These are phyloP conservation scores for Poeciliopsis infans DNA, from an alignment of 2,797 vertebrate species.

Conservation along the genomic window DNA sequence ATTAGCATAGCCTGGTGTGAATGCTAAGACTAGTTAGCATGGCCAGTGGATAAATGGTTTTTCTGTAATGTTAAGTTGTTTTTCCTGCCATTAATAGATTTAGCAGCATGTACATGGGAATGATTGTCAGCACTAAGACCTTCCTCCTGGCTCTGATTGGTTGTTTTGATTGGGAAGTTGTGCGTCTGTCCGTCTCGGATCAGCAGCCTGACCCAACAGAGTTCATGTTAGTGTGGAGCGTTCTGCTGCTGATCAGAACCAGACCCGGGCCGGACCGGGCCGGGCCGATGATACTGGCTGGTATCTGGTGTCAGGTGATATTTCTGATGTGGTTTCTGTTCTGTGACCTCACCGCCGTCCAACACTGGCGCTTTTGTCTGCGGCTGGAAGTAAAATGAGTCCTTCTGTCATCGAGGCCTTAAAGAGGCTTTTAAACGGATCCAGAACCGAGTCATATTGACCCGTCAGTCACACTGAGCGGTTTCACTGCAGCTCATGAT, in stretches of 20 bases:
- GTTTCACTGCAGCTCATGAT: not conserved
- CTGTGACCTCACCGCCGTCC: slow-evolving; percentile 9
- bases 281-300: not conserved
- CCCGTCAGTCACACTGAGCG: slow-evolving; percentile 13
- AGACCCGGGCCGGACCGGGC: not conserved
- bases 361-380: slow-evolving; percentile 23
- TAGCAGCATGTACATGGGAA: no score
- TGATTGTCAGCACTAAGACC: no score
- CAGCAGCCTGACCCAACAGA: not conserved
- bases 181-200: not conserved
- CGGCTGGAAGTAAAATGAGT: slow-evolving; percentile 8
- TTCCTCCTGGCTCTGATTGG: no score
- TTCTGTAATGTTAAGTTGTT: no score
- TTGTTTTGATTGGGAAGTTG: not conserved
- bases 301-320: slow-evolving; percentile 3
- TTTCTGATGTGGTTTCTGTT: slow-evolving; percentile 10
- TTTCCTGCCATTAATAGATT: no score
- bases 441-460: slow-evolving; percentile 13
- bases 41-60: no score
- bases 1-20: no score
- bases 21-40: no score
- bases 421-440: slow-evolving; percentile 13
- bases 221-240: not conserved
- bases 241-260: not conserved
- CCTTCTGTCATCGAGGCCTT: slow-evolving; percentile 23